A percentile compares a stretch with the other conserved stretches of the same genome.
Conservation (phyloP, 1,140 invertebrate species). For the Plutomurus gul region DNA sequence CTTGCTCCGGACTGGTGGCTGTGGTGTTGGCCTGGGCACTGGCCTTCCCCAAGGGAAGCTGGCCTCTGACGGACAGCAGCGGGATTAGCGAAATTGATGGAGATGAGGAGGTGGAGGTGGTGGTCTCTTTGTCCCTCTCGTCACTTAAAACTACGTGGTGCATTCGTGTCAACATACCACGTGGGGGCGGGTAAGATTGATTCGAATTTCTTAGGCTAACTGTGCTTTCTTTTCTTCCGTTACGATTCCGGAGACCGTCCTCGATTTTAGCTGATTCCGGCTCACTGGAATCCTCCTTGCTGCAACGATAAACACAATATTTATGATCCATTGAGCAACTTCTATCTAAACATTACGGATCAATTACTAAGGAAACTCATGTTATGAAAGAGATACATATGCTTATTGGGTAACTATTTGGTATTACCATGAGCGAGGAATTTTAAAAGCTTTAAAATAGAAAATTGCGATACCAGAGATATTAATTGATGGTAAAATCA, state of each 20-base stretch:
- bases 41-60: conserved; percentile 25
- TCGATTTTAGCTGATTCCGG: conserved; percentile 61
- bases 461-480: too few relatives aligned
- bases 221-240: conserved; percentile 37
- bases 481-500: too few relatives aligned
- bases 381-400: too few relatives aligned
- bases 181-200: conserved; percentile 36
- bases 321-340: background rate
- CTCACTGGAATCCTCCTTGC: conserved; percentile 66
- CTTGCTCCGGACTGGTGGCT: conserved; percentile 49
- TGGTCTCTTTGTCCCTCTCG: conserved; percentile 57
- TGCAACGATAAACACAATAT: conserved; percentile 55
- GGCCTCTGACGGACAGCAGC: conserved; percentile 1
- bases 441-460: too few relatives aligned
- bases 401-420: too few relatives aligned
- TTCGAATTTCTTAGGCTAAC: conserved; percentile 28
- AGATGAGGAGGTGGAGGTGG: conserved; percentile 41
- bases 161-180: conserved; percentile 63
- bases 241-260: background rate
- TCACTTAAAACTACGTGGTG: conserved; percentile 67
- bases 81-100: conserved; percentile 55
- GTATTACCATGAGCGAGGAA: too few relatives aligned
- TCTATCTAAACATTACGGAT: background rate
- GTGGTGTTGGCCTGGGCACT: conserved; percentile 58
- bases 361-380: background rate